phyloP scores from a whole-genome alignment of 1,140 invertebrate genomes.

The Caenorhabditis tropicalis region DNA sequence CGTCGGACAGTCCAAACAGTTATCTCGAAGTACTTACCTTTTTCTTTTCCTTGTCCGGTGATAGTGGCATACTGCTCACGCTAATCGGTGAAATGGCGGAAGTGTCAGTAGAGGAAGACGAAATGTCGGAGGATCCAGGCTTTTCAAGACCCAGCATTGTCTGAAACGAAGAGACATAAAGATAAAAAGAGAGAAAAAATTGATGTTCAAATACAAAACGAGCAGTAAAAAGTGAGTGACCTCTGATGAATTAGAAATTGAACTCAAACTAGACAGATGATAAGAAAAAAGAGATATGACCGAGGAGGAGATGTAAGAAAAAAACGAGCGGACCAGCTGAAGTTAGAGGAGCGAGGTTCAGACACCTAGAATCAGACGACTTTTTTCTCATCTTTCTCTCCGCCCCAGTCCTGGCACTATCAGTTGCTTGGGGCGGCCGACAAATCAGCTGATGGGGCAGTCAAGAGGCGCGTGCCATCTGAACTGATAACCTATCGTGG shows the following conservation, averaged over 20 bases:
- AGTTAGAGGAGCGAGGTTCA: constrained; percentile 21
- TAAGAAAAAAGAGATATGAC: constrained; percentile 12
- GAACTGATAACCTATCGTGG: constrained; percentile 43
- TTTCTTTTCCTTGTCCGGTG: constrained; percentile 55
- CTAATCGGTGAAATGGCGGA: constrained; percentile 52
- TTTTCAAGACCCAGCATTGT: constrained; percentile 51
- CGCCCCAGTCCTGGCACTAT: constrained; percentile 29
- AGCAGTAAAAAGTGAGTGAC: not conserved
- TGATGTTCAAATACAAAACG: not conserved
- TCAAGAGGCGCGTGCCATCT: constrained; percentile 35
- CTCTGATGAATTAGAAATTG: constrained; percentile 39
- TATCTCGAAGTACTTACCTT: constrained; percentile 43
- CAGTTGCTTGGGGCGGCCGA: constrained; percentile 25
- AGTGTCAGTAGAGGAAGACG: constrained; percentile 52
- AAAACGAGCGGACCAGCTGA: constrained; percentile 25
- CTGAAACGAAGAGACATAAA: not conserved
- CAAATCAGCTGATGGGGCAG: constrained; percentile 37
- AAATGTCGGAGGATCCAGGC: constrained; percentile 47
- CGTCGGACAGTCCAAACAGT: constrained; percentile 28
- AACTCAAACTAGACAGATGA: constrained; percentile 40
- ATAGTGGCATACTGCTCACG: constrained; percentile 50
- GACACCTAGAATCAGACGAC: constrained; percentile 41
- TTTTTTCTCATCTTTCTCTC: constrained; percentile 43
- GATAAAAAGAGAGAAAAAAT: not conserved
- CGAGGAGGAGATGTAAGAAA: not conserved